Conservation (phyloP, 1,140 invertebrate species). For the Camponotus floridanus region DNA sequence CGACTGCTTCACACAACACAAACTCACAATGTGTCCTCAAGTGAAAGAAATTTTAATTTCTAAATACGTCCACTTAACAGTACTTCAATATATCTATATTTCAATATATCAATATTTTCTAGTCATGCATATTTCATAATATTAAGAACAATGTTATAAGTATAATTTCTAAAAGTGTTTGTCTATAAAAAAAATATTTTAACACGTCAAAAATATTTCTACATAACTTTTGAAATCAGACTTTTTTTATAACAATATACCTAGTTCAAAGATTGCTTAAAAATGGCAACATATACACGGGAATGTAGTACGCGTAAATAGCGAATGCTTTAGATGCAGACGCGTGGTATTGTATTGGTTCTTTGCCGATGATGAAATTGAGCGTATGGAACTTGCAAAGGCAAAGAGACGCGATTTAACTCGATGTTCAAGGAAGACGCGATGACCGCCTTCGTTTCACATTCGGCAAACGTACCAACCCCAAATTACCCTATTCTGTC, state of each 20-base stretch:
- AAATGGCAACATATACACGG: too few species aligned
- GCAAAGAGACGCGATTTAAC: conserved; percentile 62
- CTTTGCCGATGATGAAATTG: conserved; percentile 74
- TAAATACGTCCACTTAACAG: background rate
- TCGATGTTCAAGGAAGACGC: conserved; percentile 21
- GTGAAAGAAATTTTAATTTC: background rate
- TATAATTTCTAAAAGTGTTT: background rate
- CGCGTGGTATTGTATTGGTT: conserved; percentile 61
- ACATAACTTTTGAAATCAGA: background rate
- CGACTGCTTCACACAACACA: background rate
- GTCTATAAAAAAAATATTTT: too few species aligned
- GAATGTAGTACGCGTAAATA: background rate
- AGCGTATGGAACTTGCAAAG: conserved; percentile 66
- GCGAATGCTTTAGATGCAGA: background rate
- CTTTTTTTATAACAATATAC: too few species aligned
- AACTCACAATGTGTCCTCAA: background rate
- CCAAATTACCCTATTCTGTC: conserved; percentile 78
- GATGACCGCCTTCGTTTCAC: conserved; percentile 62
- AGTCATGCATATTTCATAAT: background rate
- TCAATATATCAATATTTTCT: background rate
- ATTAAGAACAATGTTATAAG: background rate
- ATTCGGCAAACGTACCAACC: conserved; percentile 74
- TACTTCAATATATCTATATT: too few species aligned
- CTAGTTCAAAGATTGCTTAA: too few species aligned
- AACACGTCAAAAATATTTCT: background rate